Evolutionary conservation across 2,888 invertebrate genomes (phyloP).

Genomic region (Drosophila vallismaia): DNA sequence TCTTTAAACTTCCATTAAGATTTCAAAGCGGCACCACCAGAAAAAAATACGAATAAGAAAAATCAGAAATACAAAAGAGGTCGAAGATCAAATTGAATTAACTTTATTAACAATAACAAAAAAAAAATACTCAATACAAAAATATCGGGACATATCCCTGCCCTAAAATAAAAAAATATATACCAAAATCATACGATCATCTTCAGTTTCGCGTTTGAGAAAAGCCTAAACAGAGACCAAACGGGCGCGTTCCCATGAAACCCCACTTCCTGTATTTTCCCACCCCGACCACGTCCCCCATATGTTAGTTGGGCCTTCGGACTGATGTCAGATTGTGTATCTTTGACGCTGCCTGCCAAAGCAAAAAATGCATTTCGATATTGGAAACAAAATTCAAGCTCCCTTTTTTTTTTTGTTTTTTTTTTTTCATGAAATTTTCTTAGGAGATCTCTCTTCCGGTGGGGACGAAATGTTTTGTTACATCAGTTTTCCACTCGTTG

Average conservation of each 20-base stretch:
- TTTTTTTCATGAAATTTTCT: conserved; percentile 12
- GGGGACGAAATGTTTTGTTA: conserved; percentile 73
- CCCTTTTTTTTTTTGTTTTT: conserved; percentile 31
- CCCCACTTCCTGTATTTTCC: conserved; percentile 7
- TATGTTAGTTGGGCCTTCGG: conserved; percentile 50
- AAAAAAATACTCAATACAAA: background rate
- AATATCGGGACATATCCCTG: background rate
- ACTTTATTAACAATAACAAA: background rate
- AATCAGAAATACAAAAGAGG: background rate
- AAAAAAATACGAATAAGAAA: background rate
- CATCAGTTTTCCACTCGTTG: conserved; percentile 64
- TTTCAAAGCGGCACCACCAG: conserved; percentile 16
- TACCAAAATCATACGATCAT: background rate
- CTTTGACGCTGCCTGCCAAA: conserved; percentile 69
- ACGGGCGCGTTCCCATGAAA: conserved; percentile 12
- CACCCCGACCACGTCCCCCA: conserved; percentile 25
- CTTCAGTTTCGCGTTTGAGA: conserved; percentile 28
- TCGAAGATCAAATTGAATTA: background rate
- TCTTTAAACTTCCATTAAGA: conserved; percentile 35
- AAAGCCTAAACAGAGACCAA: conserved; percentile 44
- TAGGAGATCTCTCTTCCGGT: conserved; percentile 69
- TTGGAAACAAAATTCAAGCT: conserved; percentile 73
- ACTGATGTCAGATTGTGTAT: conserved; percentile 69
- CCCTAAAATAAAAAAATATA: background rate
- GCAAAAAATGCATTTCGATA: conserved; percentile 65